A percentile compares a stretch with the other conserved stretches of the same genome.
phyloP scores from a whole-genome alignment of 1,140 invertebrate genomes.

The Sycophila sp. region DNA sequence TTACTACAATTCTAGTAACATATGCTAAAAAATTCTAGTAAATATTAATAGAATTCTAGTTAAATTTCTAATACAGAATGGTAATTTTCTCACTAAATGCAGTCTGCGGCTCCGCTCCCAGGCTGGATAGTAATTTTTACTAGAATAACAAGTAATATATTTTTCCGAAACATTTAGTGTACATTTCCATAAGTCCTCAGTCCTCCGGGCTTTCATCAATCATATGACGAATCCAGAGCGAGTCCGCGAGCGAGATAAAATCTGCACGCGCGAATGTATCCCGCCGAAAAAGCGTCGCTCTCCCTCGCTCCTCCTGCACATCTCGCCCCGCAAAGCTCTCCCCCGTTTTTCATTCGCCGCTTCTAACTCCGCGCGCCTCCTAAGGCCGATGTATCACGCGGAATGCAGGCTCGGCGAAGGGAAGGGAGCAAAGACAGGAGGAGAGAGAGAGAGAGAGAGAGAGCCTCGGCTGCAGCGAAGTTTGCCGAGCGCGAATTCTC shows the following conservation, averaged over 20 bases:
- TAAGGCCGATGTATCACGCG: constrained; percentile 26
- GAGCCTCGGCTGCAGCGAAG: constrained; percentile 53
- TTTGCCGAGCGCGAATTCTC: constrained; percentile 43
- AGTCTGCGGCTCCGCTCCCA: too few species aligned
- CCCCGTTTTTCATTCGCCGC: background rate
- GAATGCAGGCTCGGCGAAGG: constrained; percentile 13
- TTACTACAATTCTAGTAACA: too few species aligned
- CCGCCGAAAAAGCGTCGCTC: background rate
- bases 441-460: constrained; percentile 7
- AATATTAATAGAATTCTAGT: too few species aligned
- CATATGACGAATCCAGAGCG: background rate
- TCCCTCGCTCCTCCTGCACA: background rate
- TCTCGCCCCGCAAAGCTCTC: background rate
- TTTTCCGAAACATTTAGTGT: too few species aligned
- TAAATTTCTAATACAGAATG: too few species aligned
- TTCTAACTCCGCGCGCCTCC: background rate
- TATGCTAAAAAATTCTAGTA: too few species aligned
- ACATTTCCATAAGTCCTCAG: too few species aligned
- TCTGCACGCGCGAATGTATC: background rate
- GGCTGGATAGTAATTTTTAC: too few species aligned
- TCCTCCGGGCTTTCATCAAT: background rate
- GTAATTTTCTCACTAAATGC: too few species aligned
- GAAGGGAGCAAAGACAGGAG: background rate
- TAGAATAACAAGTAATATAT: too few species aligned
- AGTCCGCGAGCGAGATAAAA: background rate